Evolutionary conservation across 2,888 invertebrate genomes (phyloP).

Genomic region (Elaeidobius kamerunicus): DNA sequence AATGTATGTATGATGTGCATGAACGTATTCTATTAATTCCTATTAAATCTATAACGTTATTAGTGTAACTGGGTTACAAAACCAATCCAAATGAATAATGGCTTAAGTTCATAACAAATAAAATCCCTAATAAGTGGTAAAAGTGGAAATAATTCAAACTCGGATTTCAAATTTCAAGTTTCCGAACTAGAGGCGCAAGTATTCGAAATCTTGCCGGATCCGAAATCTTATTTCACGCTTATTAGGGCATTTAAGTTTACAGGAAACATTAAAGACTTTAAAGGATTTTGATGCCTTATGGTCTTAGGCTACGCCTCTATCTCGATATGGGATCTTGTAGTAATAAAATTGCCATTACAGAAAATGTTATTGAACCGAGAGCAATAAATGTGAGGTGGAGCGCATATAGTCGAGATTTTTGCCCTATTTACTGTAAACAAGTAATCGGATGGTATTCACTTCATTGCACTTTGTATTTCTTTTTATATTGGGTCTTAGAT

Average conservation of each 20-base stretch:
- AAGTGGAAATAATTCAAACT: constrained; percentile 9
- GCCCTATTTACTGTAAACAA: no score
- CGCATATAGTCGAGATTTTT: not conserved
- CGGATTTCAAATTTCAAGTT: constrained; percentile 6
- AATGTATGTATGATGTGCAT: no score
- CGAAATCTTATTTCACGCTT: constrained; percentile 18
- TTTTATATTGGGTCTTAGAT: no score
- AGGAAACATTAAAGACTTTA: constrained; percentile 17
- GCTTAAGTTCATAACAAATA: constrained; percentile 7
- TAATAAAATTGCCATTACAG: constrained; percentile 12
- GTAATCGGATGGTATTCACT: not conserved
- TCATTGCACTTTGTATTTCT: not conserved
- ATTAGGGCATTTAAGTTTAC: constrained; percentile 16
- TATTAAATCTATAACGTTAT: no score
- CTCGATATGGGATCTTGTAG: constrained; percentile 5
- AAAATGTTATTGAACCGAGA: constrained; percentile 7
- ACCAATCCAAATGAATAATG: constrained; percentile 13
- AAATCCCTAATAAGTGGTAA: constrained; percentile 5
- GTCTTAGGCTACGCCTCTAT: not conserved
- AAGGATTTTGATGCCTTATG: constrained; percentile 16
- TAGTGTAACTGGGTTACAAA: no score
- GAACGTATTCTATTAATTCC: no score
- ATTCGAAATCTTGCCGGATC: constrained; percentile 2
- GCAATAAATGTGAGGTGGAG: not conserved
- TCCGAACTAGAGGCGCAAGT: not conserved